Base-by-base conservation (phyloP, 2,888 invertebrate genomes). In the Meiosimyza decipiens region DNA sequence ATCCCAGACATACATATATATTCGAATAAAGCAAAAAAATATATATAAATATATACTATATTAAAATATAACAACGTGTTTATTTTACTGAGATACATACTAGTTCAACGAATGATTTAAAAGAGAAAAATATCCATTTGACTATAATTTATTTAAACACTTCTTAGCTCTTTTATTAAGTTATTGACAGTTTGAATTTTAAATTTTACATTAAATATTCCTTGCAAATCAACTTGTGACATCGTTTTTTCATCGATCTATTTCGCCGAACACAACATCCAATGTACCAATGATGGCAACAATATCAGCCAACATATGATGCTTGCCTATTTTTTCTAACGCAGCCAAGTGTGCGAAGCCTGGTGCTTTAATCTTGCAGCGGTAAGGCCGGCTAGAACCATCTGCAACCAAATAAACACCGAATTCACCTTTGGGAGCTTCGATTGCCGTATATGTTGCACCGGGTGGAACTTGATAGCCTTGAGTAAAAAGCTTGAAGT, bases 351-450 rank as follows among this genome's bases (percentile, higher is more conserved):
- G 95, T 5, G 94, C 94, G 85, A 95, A 95, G 12, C 95, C 95
- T 6, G 95, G 95, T 0, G 95, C 94, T 85, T 95, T 96, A 77
- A 96, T 96, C 86, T 96, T 96, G 87, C 96, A 96, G 79, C 97
- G 91, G 89, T 99, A 99, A 0, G 99, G 99, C 79, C 94, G 95
- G 79, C 95, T 95, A 50, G 94, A 91, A 0, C 99, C 99, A 86
- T 99, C 99, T 0, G 99, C 94, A 0, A 99, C 95, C 54, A 99
- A 89, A 86, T 98, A 99, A 6, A 99, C 93, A 0, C 98, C 99
- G 87, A 99, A 99, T 89, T 99, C 99, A 13, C 95, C 96, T 89
- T 98, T 99, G 1, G 99, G 99, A 0, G 98, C 98, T 85, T 99
- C 99, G 69, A 98, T 92, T 1, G 97, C 97, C 0, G 98, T 97